Evolutionary conservation across 2,888 invertebrate species (phyloP).

Genomic region (Tenthredo scrophulariae): DNA sequence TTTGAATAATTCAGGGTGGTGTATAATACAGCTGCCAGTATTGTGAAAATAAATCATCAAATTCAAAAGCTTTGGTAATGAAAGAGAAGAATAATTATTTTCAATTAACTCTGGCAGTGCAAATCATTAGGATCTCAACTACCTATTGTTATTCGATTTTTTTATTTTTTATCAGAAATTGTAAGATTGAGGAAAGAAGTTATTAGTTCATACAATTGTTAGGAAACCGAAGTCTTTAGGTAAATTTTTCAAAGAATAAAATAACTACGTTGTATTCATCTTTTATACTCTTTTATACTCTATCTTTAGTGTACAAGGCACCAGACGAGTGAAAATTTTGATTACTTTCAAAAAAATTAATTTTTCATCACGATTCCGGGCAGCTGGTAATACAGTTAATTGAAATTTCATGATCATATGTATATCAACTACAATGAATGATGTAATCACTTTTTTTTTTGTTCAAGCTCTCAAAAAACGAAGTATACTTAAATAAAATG

Average conservation of each 20-base stretch:
- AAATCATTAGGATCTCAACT: constrained; percentile 16
- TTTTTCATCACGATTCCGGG: not conserved
- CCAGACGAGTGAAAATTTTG: constrained; percentile 25
- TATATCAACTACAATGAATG: not conserved
- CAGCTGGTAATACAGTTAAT: not conserved
- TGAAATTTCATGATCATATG: constrained; percentile 4
- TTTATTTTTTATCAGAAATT: not conserved
- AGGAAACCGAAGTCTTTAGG: not conserved
- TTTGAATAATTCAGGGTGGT: not conserved
- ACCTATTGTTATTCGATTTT: not conserved
- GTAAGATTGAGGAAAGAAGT: not conserved
- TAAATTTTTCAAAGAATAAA: not conserved
- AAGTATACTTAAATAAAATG: constrained; percentile 16
- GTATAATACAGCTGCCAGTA: not conserved
- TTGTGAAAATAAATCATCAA: constrained; percentile 9
- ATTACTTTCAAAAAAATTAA: not conserved
- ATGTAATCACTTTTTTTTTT: not conserved
- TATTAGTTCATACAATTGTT: not conserved
- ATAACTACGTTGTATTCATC: not conserved
- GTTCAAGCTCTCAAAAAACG: constrained; percentile 13
- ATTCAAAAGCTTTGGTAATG: not conserved
- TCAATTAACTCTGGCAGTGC: not conserved
- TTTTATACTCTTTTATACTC: not conserved
- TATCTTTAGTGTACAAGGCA: constrained; percentile 41
- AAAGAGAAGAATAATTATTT: not conserved